Conservation (phyloP, 2,113 vertebrate species). For the Ochotona curzoniae region DNA sequence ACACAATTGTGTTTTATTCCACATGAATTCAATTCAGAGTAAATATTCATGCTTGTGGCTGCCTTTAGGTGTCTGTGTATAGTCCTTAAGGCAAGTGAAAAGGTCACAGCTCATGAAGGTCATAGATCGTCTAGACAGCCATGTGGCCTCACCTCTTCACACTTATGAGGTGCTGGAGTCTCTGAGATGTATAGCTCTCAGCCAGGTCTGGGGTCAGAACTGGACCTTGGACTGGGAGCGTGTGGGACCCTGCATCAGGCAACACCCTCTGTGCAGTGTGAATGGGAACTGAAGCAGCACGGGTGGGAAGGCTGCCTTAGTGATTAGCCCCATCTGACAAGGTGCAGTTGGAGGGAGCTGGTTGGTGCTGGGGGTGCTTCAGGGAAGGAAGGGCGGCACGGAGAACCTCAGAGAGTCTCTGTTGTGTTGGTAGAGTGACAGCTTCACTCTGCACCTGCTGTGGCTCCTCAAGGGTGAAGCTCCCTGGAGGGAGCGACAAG, state of each 20-base stretch:
- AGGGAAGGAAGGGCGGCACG: not conserved
- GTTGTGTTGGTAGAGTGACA: not conserved
- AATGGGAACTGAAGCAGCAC: not conserved
- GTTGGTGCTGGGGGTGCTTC: not conserved
- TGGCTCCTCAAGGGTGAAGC: not conserved
- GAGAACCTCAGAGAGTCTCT: not conserved
- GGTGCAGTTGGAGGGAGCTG: not conserved
- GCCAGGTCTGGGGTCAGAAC: rapidly evolving
- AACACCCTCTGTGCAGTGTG: rapidly evolving
- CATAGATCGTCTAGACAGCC: not conserved
- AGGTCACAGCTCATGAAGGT: not conserved
- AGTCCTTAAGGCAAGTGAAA: not conserved
- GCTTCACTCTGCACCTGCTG: not conserved
- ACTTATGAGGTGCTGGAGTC: not conserved
- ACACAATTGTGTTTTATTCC: constrained; percentile 17
- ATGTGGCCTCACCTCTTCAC: too few species aligned
- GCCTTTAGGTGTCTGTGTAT: not conserved
- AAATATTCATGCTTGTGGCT: not conserved
- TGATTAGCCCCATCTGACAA: not conserved
- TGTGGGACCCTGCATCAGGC: not conserved
- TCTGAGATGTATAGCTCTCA: not conserved
- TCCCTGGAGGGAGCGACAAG: not conserved
- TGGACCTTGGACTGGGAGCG: not conserved
- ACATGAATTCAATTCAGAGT: not conserved
- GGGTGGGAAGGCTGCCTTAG: not conserved